Evolutionary conservation across 2,888 invertebrate genomes (phyloP), one percentile per base, ranked within the genome.

Genomic region (Deilephila elpenor): DNA sequence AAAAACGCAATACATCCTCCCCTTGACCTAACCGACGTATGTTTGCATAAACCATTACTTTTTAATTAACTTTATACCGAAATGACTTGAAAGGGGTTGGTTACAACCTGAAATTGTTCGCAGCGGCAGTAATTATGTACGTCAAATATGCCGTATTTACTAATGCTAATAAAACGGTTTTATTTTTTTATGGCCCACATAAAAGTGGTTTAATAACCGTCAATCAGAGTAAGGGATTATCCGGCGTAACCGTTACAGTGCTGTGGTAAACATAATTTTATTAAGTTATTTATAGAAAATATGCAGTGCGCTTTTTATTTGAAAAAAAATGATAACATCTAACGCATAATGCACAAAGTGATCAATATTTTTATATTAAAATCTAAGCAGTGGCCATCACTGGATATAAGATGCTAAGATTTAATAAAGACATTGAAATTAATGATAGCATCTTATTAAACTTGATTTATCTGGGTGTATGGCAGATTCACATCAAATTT

Each of bases 131-230:
- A 67, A 67, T 67, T 67, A 67, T 25, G 2, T 25, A 67, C 44
- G 2, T 25, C 67, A 67, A 51, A 51, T 67, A 51, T 51, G 25
- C 25, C 67, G 51, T 67, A 67, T 74, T 67, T 75, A 75, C 59
- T 71, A 72, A 72, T 53, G 59, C 61, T 79, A 73, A 78, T 79
- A 79, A 79, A 80, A 71, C 59, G 75, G n/a, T n/a, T 60, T 77
- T 75, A 74, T 75, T 77, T 77, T 78, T 80, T 78, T 79, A 80
- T 71, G 61, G 19, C 37, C 73, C 73, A 70, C 78, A 78, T 83
- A 79, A 82, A 81, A 81, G 73, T 74, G 59, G 74, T 80, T 73
- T 74, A 83, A 82, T 78, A 75, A 75, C 80, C 79, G 74, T 77
- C 80, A 82, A 83, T 82, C 78, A 80, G 51, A 34, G 73, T 61